phyloP scores from a whole-genome alignment of 2,113 vertebrate species.

The Muscicapa adusta region DNA sequence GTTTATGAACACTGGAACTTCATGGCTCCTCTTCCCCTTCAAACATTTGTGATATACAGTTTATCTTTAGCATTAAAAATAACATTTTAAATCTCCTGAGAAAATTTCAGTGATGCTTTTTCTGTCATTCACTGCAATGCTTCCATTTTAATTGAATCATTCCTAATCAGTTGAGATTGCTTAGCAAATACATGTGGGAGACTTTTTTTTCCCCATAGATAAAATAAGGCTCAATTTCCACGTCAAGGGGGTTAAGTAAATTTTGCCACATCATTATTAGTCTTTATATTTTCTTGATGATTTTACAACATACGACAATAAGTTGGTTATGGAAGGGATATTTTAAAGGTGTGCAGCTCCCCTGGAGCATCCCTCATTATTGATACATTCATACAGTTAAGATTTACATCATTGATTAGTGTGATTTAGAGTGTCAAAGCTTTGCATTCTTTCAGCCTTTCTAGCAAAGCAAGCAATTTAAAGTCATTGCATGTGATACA shows the following conservation, averaged over 20 bases:
- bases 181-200: background rate
- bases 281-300: background rate
- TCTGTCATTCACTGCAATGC: background rate
- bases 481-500: background rate
- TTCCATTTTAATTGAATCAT: background rate
- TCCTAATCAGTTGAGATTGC: background rate
- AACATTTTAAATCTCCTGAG: background rate
- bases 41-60: background rate
- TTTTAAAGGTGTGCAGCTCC: background rate
- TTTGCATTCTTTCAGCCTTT: constrained; percentile 3
- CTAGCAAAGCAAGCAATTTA: constrained; percentile 45
- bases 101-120: background rate
- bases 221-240: background rate
- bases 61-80: background rate
- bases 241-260: background rate
- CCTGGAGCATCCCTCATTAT: constrained; percentile 11
- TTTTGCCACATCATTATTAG: background rate
- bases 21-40: background rate
- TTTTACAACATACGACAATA: background rate
- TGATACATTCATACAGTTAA: constrained; percentile 30
- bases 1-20: background rate
- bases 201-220: background rate
- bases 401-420: constrained; percentile 53
- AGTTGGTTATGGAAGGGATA: background rate
- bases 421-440: constrained; percentile 19